Conservation (phyloP, 2,113 vertebrate species). For the Periophthalmodon schlosseri region DNA sequence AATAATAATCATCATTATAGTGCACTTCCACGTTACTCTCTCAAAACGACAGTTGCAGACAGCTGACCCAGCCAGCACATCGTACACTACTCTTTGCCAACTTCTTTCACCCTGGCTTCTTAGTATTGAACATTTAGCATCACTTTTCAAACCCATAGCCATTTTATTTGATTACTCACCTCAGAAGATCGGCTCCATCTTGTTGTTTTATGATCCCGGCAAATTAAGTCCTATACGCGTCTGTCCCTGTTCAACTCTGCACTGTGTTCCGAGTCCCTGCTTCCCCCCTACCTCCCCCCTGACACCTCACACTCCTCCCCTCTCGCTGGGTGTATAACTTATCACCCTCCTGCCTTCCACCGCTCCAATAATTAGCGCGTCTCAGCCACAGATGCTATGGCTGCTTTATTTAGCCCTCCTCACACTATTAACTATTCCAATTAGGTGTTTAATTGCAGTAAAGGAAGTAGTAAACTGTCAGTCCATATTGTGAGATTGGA, state of each 20-base stretch:
- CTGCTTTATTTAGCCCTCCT: constrained; percentile 61
- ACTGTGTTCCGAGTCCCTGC: constrained; percentile 56
- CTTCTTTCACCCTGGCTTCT: constrained; percentile 36
- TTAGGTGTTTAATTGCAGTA: constrained; percentile 58
- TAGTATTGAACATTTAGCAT: constrained; percentile 44
- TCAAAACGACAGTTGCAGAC: constrained; percentile 22
- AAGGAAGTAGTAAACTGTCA: constrained; percentile 45
- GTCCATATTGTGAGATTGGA: constrained; percentile 5
- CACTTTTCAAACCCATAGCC: constrained; percentile 22
- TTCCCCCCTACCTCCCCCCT: constrained; percentile 41
- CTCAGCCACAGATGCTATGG: constrained; percentile 58
- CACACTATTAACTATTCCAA: constrained; percentile 47
- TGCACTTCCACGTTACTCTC: constrained; percentile 12
- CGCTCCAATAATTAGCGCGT: constrained; percentile 63
- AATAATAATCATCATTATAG: constrained; percentile 39
- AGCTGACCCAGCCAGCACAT: constrained; percentile 35
- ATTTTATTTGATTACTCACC: constrained; percentile 63
- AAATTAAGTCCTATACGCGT: constrained; percentile 66
- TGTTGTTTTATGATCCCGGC: constrained; percentile 68
- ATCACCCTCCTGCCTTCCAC: constrained; percentile 58
- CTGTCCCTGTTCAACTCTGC: constrained; percentile 63
- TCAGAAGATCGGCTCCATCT: constrained; percentile 67
- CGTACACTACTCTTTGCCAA: constrained; percentile 30
- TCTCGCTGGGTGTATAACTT: constrained; percentile 62
- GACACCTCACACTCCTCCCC: constrained; percentile 41